Evolutionary conservation across 2,888 invertebrate species (phyloP), one percentile per base, ranked within the genome.

Genomic region (Urechis unicinctus): DNA sequence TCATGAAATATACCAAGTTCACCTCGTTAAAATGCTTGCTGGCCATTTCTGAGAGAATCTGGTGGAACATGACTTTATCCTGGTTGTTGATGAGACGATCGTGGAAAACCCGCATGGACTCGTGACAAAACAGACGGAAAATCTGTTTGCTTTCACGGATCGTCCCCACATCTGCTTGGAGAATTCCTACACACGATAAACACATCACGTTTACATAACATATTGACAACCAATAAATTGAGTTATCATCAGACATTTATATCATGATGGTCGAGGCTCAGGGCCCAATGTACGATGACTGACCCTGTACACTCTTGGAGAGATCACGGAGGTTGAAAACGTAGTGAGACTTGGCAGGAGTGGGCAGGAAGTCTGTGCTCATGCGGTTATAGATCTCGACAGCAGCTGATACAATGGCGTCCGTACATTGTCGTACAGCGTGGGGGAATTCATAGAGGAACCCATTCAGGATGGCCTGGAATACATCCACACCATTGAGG

Each of bases 401-500:
- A 22, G 78, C 75, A 3, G 77, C 73, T 4, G 63, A 53, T 3
- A 78, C 75, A n/a, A 79, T 72, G 3, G 68, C 55, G 49, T 76
- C 77, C 5, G 70, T 67, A 49, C 69, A 68, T 56, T 74, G 71
- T 13, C 74, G 65, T 2, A 78, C 75, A 13, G 69, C 84, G 2
- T 84, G 79, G 0, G 86, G 83, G 75, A 92, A 92, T 59, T 89
- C 88, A 61, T 83, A 81, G 68, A 92, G 81, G 73, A 91, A 92
- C 0, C 91, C 90, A 64, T 80, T 80, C 61, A 88, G 74, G 59
- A 88, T 88, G 0, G 74, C 70, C 77, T 77, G 62, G 3, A 62
- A 61, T 49, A 53, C 46, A 44, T 53, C 17, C 17, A 36, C 17
- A 13, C 9, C 36, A 17, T 13, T 9, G 36, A 52, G 48, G n/a